Evolutionary conservation across 2,797 vertebrate genomes (phyloP).

Genomic region (Odontamblyopus lacepedii): DNA sequence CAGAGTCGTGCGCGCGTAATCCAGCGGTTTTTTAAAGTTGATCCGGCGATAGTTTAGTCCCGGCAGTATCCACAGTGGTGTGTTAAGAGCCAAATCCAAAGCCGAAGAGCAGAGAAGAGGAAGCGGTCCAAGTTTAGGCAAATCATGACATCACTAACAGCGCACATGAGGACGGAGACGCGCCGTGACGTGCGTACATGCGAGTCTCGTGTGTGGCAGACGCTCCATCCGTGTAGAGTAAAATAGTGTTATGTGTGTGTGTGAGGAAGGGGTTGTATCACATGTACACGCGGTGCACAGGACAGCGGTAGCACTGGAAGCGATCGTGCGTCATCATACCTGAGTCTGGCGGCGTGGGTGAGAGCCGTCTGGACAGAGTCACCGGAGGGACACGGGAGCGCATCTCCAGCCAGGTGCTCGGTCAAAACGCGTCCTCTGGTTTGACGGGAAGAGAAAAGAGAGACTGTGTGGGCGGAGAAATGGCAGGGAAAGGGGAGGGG

Average conservation of each 20-base stretch:
- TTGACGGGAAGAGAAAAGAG: conserved; percentile 2
- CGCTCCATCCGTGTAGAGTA: not conserved
- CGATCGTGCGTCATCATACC: conserved; percentile 71
- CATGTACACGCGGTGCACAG: conserved; percentile 1
- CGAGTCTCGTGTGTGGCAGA: not conserved
- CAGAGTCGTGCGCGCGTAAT: not conserved
- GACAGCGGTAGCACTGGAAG: conserved; percentile 21
- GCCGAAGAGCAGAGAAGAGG: conserved; percentile 7
- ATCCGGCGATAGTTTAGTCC: conserved; percentile 18
- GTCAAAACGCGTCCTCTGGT: conserved; percentile 13
- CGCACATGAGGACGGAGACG: conserved; percentile 23
- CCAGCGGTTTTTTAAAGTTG: conserved; percentile 41
- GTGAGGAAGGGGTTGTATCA: conserved; percentile 2
- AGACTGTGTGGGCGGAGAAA: conserved; percentile 10
- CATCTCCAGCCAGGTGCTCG: conserved; percentile 3
- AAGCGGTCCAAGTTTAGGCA: conserved; percentile 52
- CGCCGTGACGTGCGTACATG: conserved; percentile 28
- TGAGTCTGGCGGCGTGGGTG: conserved; percentile 46
- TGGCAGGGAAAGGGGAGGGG: conserved; percentile 4
- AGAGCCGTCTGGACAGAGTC: conserved; percentile 36
- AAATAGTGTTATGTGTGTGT: conserved; percentile 3
- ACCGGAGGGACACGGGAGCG: too few relatives aligned
- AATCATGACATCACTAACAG: conserved; percentile 68
- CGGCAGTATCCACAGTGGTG: conserved; percentile 3
- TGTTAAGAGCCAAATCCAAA: conserved; percentile 6